Evolutionary conservation across 2,797 vertebrate genomes (phyloP), one percentile per base, ranked within the genome.

Genomic region (Phalanger gymnotis): DNA sequence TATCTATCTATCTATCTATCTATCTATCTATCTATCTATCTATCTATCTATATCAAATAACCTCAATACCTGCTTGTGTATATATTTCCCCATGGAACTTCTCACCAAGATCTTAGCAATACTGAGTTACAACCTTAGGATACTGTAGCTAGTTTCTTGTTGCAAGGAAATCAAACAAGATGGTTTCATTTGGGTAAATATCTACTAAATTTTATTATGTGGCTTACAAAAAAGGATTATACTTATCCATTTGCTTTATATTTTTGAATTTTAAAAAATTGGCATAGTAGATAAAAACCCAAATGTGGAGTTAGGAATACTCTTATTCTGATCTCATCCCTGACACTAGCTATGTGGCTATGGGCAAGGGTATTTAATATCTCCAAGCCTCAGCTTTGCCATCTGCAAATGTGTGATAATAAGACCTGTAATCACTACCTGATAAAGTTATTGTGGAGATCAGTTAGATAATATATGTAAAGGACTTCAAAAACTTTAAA

Each of bases 101-200:
- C 90, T 94, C 47, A 93, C 31, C 90, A 92, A 95, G 58, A 30
- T 81, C 28, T 90, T 95, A 95, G 95, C 94, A 92, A 95, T 87
- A 92, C 19, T 54, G 54, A 96, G 91, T 95, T 34, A 90, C 30
- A 96, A 94, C 54, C 66, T 93, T 90, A 90, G 57, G 66, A 31
- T 93, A 57, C 89, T 57, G 40, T 54, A 51, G 54, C 96, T 94
- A 92, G 94, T 96, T 95, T 94, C 53, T 94, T 95, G 16, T 94
- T 93, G 53, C 27, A 93, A 94, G 66, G 54, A 93, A 92, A 28
- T 30, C 34, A 81, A 96, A 73, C 28, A 14, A 91, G 94, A 81
- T 9, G 93, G 93, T 95, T 89, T 92, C n/a, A 73, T 73, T 73
- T 73, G 66, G 1, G 16, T 34, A 61, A 31, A 91, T 47, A 40